These are phyloP conservation scores for Gymnothorax javanicus DNA, from an alignment of 2,797 vertebrate species.

Conservation along the genomic window DNA sequence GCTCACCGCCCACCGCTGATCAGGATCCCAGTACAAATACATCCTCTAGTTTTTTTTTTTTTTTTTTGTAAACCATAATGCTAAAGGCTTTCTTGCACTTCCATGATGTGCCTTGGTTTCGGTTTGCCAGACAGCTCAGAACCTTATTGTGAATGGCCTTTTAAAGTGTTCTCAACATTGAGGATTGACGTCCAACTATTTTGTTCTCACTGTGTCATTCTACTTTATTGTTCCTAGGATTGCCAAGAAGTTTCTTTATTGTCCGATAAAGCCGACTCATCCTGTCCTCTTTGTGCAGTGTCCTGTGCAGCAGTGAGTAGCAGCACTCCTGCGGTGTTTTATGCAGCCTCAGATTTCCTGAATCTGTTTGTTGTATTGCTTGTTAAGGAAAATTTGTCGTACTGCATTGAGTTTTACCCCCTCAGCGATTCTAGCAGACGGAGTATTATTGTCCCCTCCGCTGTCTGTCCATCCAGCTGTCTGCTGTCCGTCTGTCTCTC, in stretches of 20 bases:
- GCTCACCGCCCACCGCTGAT: too few species aligned
- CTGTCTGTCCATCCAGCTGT: too few species aligned
- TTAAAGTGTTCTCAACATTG: slow-evolving; percentile 18
- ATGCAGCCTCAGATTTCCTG: background rate
- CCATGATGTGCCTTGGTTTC: background rate
- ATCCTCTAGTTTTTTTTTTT: background rate
- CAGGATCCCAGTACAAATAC: background rate
- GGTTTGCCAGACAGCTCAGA: background rate
- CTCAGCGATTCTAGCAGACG: too few species aligned
- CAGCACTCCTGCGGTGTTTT: background rate
- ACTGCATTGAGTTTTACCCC: background rate
- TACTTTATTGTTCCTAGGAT: slow-evolving; percentile 6
- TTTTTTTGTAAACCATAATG: slow-evolving; percentile 6
- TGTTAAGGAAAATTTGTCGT: background rate
- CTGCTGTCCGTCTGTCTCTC: too few species aligned
- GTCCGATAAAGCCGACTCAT: background rate
- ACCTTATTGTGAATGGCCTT: slow-evolving; percentile 21
- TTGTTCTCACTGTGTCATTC: slow-evolving; percentile 12
- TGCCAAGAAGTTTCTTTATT: slow-evolving; percentile 17
- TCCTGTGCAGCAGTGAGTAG: slow-evolving; percentile 4
- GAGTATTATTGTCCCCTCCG: too few species aligned
- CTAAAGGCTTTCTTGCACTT: slow-evolving; percentile 16
- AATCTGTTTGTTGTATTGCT: slow-evolving; percentile 10
- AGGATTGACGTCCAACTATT: background rate
- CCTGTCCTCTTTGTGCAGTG: slow-evolving; percentile 14